Base-by-base conservation (phyloP, 2,113 vertebrate genomes). In the Cavia porcellus region DNA sequence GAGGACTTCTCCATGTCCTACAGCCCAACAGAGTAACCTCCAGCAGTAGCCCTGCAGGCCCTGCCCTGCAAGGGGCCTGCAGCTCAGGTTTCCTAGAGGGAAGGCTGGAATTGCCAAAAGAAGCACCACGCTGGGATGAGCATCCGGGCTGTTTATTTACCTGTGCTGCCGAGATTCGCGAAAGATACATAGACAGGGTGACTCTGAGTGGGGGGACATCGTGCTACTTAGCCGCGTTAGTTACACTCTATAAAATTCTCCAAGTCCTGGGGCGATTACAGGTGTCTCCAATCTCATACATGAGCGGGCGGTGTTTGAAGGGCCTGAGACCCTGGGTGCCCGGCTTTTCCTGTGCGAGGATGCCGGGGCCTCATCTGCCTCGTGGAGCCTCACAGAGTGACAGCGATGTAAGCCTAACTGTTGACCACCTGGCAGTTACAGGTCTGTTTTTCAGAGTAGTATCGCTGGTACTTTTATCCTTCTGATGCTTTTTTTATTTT, bases 141-240 rank as follows among this genome's bases (percentile, higher is more conserved):
- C 2, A 38, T 91, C 91, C 85, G 90, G 0, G 0, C 89, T 97
- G 89, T 94, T 97, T 55, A 2, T 61, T 92, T 92, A 96, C 89
- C 93, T 97, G 83, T 97, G 98, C 98, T 97, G 97, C 93, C 96
- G 98, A 98, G 97, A 98, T 90, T 97, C 92, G 97, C 91, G 96
- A 98, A 97, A 93, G 94, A 70, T 88, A 84, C 98, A 89, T 96
- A 96, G 97, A 96, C 97, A 96, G 97, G 96, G 96, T 96, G 97
- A 4, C 96, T 96, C 90, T 98, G 96, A 97, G 98, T 86, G 95
- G 87, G 94, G 86, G 96, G 98, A 98, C 98, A 97, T 98, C 98
- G 61, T 10, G 96, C 95, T 98, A 96, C 98, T 98, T 97, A 98
- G 98, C 98, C 93, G 97, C 97, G 97, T 98, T 98, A 98, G 98